These are phyloP conservation scores for Sminthopsis crassicaudata DNA, from an alignment of 2,113 vertebrate species.

Conservation along the genomic window DNA sequence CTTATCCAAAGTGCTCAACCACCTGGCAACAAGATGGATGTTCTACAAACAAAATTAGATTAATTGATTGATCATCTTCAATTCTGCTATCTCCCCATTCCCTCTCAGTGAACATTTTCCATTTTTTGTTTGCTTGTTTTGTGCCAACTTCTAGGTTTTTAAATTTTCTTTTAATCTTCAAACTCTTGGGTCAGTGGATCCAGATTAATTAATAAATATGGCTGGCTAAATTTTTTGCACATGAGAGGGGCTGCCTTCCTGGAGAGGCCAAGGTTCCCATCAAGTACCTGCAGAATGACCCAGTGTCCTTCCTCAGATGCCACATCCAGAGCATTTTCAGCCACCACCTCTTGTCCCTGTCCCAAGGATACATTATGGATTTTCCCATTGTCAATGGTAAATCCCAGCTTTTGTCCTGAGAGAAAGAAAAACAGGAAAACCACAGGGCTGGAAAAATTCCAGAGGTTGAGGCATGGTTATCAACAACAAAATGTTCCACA, in stretches of 20 bases:
- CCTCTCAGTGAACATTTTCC: background rate
- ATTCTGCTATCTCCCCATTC: rapidly evolving
- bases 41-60: slow-evolving; percentile 76
- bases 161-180: background rate
- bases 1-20: slow-evolving; percentile 84
- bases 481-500: background rate
- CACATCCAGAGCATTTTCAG: slow-evolving; percentile 80
- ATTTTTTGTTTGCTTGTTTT: no score
- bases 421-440: slow-evolving; percentile 23
- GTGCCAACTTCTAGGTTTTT: rapidly evolving
- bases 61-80: background rate
- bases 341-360: slow-evolving; percentile 86
- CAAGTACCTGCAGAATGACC: slow-evolving; percentile 86
- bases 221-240: background rate
- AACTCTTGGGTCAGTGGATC: background rate
- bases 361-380: slow-evolving; percentile 87
- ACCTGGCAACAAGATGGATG: slow-evolving; percentile 86
- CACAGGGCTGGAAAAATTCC: background rate
- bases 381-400: slow-evolving; percentile 85
- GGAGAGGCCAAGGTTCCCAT: background rate
- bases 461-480: rapidly evolving
- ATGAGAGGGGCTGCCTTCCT: background rate
- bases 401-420: slow-evolving; percentile 83
- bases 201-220: no score
- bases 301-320: slow-evolving; percentile 83